Evolutionary conservation across 2,113 vertebrate genomes (phyloP).

Genomic region (Nannospalax galili): DNA sequence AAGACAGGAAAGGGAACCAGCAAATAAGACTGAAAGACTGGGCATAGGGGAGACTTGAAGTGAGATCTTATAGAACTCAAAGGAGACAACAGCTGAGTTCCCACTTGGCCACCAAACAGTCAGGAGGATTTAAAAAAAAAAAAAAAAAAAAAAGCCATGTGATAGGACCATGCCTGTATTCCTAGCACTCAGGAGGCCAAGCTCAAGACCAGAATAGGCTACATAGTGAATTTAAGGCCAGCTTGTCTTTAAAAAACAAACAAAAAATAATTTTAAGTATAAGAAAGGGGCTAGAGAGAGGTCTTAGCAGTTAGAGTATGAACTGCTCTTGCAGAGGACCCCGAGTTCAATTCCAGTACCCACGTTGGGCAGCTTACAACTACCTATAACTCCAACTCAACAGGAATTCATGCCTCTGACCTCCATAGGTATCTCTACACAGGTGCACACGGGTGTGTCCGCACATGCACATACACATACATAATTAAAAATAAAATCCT

Average conservation of each 20-base stretch:
- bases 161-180: no score
- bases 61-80: slow-evolving; percentile 7
- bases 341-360: background rate
- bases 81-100: background rate
- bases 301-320: background rate
- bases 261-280: no score
- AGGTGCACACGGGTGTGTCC: no score
- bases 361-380: background rate
- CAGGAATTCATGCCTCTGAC: background rate
- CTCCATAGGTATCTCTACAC: background rate
- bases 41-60: background rate
- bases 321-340: no score
- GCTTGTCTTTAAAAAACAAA: background rate
- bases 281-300: background rate
- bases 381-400: background rate
- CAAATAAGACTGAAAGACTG: slow-evolving; percentile 3
- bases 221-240: background rate
- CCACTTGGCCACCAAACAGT: background rate
- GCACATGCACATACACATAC: background rate
- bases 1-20: background rate
- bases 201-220: background rate
- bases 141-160: background rate
- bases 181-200: background rate
- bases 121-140: background rate
- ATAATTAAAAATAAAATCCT: background rate